Percentiles rank a stretch among this genome's conserved stretches.
Evolutionary conservation across 23 tunicate genomes (phyloP).

Genomic region (Halocynthia roretzi): DNA sequence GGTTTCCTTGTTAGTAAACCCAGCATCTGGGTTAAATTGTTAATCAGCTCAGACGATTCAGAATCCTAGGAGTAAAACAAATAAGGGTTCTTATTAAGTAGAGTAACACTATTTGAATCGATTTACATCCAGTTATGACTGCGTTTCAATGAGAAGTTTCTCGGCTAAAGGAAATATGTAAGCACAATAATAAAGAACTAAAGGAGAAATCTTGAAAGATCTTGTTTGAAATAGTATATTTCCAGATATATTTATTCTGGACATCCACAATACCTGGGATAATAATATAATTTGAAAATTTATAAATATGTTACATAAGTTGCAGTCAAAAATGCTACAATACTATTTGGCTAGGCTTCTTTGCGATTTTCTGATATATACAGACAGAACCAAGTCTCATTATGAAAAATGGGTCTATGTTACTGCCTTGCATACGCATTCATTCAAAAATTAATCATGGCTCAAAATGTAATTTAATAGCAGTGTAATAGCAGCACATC

Average conservation of each 20-base stretch:
- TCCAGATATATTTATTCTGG: too few relatives aligned
- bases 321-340: too few relatives aligned
- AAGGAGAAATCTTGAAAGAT: neutral
- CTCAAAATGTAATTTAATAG: neutral
- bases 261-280: too few relatives aligned
- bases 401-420: too few relatives aligned
- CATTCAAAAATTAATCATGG: neutral
- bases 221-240: too few relatives aligned
- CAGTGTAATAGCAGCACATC: neutral
- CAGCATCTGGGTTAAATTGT: slow-evolving; percentile 46
- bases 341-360: too few relatives aligned
- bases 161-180: neutral
- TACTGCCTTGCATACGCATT: too few relatives aligned
- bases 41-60: slow-evolving; percentile 65
- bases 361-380: too few relatives aligned
- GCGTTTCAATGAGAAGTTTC: neutral
- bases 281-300: too few relatives aligned
- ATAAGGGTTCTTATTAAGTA: neutral
- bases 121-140: neutral
- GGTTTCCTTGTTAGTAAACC: slow-evolving; percentile 55
- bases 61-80: slow-evolving; percentile 31
- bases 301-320: too few relatives aligned
- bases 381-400: too few relatives aligned
- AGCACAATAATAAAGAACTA: neutral
- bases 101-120: neutral